Evolutionary conservation across 2,888 invertebrate genomes (phyloP).

Genomic region (Gryllus longicercus): DNA sequence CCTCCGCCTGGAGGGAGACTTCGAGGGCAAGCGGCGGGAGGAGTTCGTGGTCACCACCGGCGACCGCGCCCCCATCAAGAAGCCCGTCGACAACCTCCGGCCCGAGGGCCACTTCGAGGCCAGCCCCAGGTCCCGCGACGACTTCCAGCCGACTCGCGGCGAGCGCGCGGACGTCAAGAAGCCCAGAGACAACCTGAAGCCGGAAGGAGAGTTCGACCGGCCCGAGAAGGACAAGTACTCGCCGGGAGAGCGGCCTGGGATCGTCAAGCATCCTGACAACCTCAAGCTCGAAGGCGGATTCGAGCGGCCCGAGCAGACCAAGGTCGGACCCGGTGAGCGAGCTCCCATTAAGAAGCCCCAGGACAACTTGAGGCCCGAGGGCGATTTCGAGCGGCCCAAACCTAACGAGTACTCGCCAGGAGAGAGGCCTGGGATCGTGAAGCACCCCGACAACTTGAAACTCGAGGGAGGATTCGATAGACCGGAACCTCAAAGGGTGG

Average conservation of each 20-base stretch:
- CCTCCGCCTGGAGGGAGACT: slow-evolving; percentile 43
- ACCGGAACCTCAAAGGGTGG: slow-evolving; percentile 29
- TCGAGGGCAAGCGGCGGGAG: slow-evolving; percentile 34
- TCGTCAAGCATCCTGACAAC: slow-evolving; percentile 46
- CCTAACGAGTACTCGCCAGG: slow-evolving; percentile 42
- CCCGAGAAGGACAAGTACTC: slow-evolving; percentile 37
- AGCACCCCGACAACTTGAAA: slow-evolving; percentile 45
- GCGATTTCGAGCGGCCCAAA: slow-evolving; percentile 42
- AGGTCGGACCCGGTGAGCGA: slow-evolving; percentile 42
- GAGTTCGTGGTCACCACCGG: slow-evolving; percentile 18
- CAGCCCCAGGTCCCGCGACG: slow-evolving; percentile 48
- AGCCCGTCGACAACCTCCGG: slow-evolving; percentile 49
- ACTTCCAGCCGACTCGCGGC: slow-evolving; percentile 39
- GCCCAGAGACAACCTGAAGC: slow-evolving; percentile 40
- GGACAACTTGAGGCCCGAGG: slow-evolving; percentile 42
- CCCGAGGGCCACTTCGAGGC: slow-evolving; percentile 54
- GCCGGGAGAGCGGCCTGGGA: slow-evolving; percentile 46
- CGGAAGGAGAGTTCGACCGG: slow-evolving; percentile 46
- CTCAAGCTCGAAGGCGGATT: slow-evolving; percentile 57
- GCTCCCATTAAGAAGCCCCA: slow-evolving; percentile 39
- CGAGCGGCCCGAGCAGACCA: slow-evolving; percentile 38
- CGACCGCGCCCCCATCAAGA: slow-evolving; percentile 33
- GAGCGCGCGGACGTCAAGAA: slow-evolving; percentile 42
- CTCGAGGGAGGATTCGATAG: slow-evolving; percentile 45
- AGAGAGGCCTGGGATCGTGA: slow-evolving; percentile 44